Percentiles rank a stretch among this genome's conserved stretches.
These are phyloP conservation scores for Enteromius viviparus DNA, from an alignment of 2,797 vertebrate genomes.

Conservation along the genomic window DNA sequence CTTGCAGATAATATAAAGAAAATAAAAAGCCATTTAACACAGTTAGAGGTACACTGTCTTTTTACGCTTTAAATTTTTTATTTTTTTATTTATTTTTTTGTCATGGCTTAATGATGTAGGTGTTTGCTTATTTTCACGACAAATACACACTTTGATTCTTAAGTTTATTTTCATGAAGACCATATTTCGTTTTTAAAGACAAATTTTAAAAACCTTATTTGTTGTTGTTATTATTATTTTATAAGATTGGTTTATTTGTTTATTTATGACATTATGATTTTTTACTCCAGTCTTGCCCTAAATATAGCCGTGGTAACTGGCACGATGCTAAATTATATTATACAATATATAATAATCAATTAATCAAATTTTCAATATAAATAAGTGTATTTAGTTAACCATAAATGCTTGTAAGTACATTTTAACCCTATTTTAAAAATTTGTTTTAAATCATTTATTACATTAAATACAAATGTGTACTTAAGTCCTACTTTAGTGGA, in stretches of 20 bases:
- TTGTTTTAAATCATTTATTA: background rate
- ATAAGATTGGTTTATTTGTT: background rate
- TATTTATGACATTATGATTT: background rate
- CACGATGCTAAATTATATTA: background rate
- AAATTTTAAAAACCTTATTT: background rate
- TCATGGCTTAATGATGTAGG: background rate
- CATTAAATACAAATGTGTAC: background rate
- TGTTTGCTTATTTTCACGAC: background rate
- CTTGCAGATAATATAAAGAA: background rate
- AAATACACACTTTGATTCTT: background rate
- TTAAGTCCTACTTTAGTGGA: background rate
- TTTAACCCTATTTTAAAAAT: background rate
- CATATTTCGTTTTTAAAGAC: background rate
- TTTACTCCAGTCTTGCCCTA: background rate
- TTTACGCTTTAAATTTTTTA: background rate
- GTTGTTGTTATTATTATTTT: background rate
- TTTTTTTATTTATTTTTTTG: background rate
- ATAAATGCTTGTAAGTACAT: background rate
- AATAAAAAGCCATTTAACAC: background rate
- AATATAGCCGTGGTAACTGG: background rate
- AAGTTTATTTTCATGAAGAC: background rate
- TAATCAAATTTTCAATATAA: background rate
- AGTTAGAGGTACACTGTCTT: background rate
- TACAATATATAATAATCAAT: background rate
- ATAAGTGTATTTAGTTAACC: background rate